These are phyloP conservation scores for Hylyphantes graminicola DNA, from an alignment of 1,140 invertebrate genomes.

Conservation along the genomic window DNA sequence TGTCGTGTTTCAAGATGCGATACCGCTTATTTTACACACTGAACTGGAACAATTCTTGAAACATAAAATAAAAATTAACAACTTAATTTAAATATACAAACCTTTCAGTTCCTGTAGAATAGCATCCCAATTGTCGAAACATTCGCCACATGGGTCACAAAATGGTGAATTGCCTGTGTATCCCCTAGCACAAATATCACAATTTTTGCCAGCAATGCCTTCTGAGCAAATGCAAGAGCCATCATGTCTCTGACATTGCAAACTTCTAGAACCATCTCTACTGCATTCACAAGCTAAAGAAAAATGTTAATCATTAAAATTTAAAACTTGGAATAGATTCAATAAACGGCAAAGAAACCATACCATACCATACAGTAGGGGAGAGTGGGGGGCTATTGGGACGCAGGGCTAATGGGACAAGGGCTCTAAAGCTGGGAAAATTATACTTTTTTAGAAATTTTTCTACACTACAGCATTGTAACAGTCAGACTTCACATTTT, in stretches of 20 bases:
- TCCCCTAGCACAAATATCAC: constrained; percentile 94
- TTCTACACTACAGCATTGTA: no score
- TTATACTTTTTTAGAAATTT: no score
- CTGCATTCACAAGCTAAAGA: constrained; percentile 87
- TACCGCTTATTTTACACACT: no score
- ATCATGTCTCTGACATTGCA: constrained; percentile 87
- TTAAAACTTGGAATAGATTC: neutral
- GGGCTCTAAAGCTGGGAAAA: no score
- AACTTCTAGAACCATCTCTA: constrained; percentile 81
- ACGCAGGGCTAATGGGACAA: no score
- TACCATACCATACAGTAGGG: neutral
- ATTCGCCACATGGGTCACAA: constrained; percentile 96
- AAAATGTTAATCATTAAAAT: neutral
- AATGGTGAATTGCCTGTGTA: constrained; percentile 89
- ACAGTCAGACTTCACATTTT: no score
- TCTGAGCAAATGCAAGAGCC: constrained; percentile 89
- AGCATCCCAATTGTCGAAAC: constrained; percentile 98
- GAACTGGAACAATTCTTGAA: neutral
- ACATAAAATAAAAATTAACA: neutral
- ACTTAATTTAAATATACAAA: constrained; percentile 7
- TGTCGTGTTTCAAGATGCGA: no score
- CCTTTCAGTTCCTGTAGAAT: constrained; percentile 81
- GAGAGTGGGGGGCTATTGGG: no score
- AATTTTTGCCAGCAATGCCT: constrained; percentile 94
- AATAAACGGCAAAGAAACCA: neutral